Evolutionary conservation across 2,888 invertebrate species (phyloP), one percentile per base, ranked within the genome.

Genomic region (Nymphalis polychloros): DNA sequence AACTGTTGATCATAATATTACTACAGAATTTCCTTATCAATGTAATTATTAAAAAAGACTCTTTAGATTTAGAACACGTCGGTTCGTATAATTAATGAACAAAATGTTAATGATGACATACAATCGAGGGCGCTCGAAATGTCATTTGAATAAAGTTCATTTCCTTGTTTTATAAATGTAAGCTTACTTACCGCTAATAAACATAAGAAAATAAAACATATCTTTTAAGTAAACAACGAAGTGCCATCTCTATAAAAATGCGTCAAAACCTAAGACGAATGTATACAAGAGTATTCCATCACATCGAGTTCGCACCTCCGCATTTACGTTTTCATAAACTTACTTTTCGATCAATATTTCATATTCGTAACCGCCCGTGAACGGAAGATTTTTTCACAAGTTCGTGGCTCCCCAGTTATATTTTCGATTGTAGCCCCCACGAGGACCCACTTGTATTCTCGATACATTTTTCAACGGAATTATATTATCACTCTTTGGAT

Each of bases 271-370:
- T 20, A 49, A 50, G 64, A 55, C 27, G 52, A 52, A 52, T 52
- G 41, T 50, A 63, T 81, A 86, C 87, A 84, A 77, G 84, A 79
- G 81, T 86, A 84, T 86, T 87, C 86, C 86, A 87, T 87, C 87
- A 86, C 82, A 13, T 19, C 77, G 72, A 74, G 78, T 85, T 84
- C 85, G 80, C 88, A 88, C 86, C 87, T 87, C 78, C 80, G 79
- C 82, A 80, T 87, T 90, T 89, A 90, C 87, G 88, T 89, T 90
- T 91, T 90, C 89, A 90, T 89, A 91, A 53, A 31, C 31, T 31
- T 82, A 85, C 80, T 81, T 76, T 83, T 84, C 47, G 89, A 91
- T 92, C 92, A 89, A 91, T 91, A 89, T 90, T 90, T 89, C 88
- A 90, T 89, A 88, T 88, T 86, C 86, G 83, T 86, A 80, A 79